Conservation (phyloP, 1,140 invertebrate species). For the Branchinecta lindahli region DNA sequence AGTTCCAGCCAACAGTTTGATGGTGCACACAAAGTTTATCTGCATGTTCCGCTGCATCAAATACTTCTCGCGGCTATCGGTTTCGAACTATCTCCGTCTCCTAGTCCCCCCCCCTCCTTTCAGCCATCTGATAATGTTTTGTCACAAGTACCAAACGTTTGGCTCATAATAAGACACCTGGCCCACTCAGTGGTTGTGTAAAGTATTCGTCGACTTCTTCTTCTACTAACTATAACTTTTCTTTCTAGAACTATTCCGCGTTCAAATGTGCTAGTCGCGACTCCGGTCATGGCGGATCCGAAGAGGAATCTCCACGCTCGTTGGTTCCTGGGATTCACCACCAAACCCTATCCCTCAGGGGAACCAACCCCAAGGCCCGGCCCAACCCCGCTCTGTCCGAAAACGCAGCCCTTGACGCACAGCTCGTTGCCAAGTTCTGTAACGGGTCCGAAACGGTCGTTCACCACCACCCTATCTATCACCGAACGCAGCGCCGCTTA, state of each 20-base stretch:
- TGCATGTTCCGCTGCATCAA: too few species aligned
- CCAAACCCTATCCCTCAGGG: slow-evolving; percentile 19
- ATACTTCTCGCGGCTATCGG: too few species aligned
- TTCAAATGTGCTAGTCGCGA: slow-evolving; percentile 49
- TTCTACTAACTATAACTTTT: slow-evolving; percentile 9
- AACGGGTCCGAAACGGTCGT: slow-evolving; percentile 22
- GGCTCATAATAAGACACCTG: too few species aligned
- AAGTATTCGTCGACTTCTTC: too few species aligned
- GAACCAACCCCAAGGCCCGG: slow-evolving; percentile 26
- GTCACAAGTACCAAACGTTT: too few species aligned
- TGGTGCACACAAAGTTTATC: too few species aligned
- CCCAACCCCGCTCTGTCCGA: slow-evolving; percentile 18
- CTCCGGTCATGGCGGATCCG: slow-evolving; percentile 44
- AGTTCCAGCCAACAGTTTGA: too few species aligned
- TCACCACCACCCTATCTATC: slow-evolving; percentile 17
- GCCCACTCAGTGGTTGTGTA: too few species aligned
- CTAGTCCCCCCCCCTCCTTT: too few species aligned
- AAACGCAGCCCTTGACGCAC: slow-evolving; percentile 18
- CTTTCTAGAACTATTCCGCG: slow-evolving; percentile 43
- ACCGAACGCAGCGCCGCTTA: slow-evolving; percentile 22
- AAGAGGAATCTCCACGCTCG: slow-evolving; percentile 44
- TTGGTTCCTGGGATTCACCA: slow-evolving; percentile 16
- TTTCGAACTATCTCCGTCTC: too few species aligned
- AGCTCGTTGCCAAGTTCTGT: slow-evolving; percentile 24
- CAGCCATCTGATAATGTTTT: too few species aligned